Base-by-base conservation (phyloP, 2,113 vertebrate genomes). In the Macrotis lagotis region DNA sequence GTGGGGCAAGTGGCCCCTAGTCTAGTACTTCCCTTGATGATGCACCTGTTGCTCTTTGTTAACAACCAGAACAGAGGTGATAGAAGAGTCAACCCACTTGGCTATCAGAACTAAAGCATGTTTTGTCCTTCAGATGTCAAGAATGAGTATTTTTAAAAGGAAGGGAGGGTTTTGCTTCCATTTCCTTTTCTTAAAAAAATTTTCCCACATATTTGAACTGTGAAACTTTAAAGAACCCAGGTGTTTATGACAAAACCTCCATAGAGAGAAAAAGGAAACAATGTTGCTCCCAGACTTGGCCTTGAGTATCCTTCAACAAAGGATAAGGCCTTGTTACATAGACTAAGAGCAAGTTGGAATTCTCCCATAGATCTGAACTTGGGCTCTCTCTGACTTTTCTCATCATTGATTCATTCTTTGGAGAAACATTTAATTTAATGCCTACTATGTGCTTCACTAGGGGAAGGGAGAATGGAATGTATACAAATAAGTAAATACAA, bases 61-160 rank as follows among this genome's bases (percentile, higher is more conserved):
- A 31, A 94, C 28, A 93, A 52, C 48, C 25, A 92, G 26, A 94
- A 6, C 50, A 93, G 49, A 48, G 7, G 66, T 83, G 19, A 83
- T 22, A 19, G 37, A n/a, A 83, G 66, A 83, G n/a, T 44, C 37
- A 83, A 44, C 14, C n/a, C n/a, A 44, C 3, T 4, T 89, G 51
- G 19, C 9, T 5, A 66, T 94, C 48, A 37, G 0, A 92, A 48
- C 26, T 92, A 95, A 51, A 28, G 50, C 0, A 48, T 93, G 48
- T 22, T 19, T 96, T 96, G 93, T 90, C 93, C 93, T 97, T 95
- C 66, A 91, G 94, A 96, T 66, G 25, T 12, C 59, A 90, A 93
- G 53, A 52, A 83, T 83, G 16, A 83, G 66, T 83, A n/a, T 24
- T 83, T 83, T 83, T 74, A 92, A 66, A 95, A 88, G 24, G 52